Percentiles rank a stretch among this genome's conserved stretches.
Evolutionary conservation across 2,888 invertebrate genomes (phyloP).

Genomic region (Drosophila diplacantha): DNA sequence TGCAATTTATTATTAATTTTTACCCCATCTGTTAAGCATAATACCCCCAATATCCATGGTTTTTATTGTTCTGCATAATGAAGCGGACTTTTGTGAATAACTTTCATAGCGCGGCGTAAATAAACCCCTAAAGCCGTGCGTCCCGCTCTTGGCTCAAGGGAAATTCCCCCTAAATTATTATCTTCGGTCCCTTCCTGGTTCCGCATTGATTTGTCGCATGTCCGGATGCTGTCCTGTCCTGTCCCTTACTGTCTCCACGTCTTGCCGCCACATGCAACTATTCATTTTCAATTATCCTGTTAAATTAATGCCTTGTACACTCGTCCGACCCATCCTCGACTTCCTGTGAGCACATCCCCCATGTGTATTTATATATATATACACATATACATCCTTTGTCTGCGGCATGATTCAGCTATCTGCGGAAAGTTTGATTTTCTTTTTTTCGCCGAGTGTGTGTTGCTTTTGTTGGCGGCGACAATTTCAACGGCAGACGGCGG

Average conservation of each 20-base stretch:
- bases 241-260: conserved; percentile 1
- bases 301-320: conserved; percentile 47
- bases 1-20: conserved; percentile 2
- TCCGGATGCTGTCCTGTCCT: conserved; percentile 17
- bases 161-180: conserved; percentile 38
- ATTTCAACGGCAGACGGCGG: conserved; percentile 49
- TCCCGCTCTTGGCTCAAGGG: conserved; percentile 12
- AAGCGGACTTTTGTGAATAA: conserved; percentile 14
- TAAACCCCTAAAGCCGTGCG: conserved; percentile 2
- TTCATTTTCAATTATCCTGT: conserved; percentile 53
- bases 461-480: conserved; percentile 43
- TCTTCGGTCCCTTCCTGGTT: conserved; percentile 33
- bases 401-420: conserved; percentile 48
- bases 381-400: conserved; percentile 13
- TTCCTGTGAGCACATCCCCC: conserved; percentile 9
- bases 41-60: conserved; percentile 1
- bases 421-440: conserved; percentile 25
- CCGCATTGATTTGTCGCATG: conserved; percentile 37
- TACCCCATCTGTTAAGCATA: conserved; percentile 2
- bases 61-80: conserved; percentile 20
- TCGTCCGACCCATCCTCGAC: conserved; percentile 16
- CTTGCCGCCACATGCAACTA: conserved; percentile 32
- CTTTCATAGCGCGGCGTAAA: conserved; percentile 7
- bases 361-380: background rate
- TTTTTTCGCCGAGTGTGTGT: conserved; percentile 6